phyloP scores from a whole-genome alignment of 2,888 invertebrate species.

The Andricus curvator region DNA sequence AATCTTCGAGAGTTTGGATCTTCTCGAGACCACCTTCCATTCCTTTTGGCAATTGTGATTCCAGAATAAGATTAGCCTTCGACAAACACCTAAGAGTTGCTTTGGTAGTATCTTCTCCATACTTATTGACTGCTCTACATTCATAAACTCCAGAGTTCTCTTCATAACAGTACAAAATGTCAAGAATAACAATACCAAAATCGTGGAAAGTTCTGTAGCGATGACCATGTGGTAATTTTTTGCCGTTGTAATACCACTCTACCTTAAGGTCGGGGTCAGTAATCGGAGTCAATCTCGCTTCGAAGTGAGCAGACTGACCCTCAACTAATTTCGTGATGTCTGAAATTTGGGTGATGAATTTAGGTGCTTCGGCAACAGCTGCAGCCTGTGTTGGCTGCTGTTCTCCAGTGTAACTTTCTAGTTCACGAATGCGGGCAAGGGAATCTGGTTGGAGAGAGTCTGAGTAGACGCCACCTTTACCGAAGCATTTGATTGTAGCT shows the following conservation, averaged over 20 bases:
- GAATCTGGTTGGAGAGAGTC: conserved; percentile 96
- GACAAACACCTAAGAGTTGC: conserved; percentile 92
- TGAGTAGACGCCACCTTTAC: conserved; percentile 91
- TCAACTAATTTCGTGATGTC: conserved; percentile 93
- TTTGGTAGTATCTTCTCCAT: conserved; percentile 92
- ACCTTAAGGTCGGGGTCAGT: conserved; percentile 96
- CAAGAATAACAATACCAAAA: conserved; percentile 97
- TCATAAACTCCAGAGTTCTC: conserved; percentile 97
- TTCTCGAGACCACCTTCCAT: conserved; percentile 98
- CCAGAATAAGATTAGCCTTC: conserved; percentile 93
- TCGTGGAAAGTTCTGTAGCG: conserved; percentile 98
- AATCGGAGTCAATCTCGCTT: conserved; percentile 95
- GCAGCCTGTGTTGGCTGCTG: conserved; percentile 83
- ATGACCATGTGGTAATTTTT: conserved; percentile 95
- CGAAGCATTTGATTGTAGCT: conserved; percentile 91
- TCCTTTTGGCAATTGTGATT: conserved; percentile 95
- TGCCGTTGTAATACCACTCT: conserved; percentile 97
- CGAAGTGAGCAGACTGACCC: conserved; percentile 96
- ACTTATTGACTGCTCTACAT: conserved; percentile 94
- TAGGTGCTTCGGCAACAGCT: conserved; percentile 90
- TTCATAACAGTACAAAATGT: conserved; percentile 97
- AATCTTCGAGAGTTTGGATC: conserved; percentile 94
- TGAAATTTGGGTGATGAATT: conserved; percentile 92
- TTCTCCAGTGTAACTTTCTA: conserved; percentile 86
- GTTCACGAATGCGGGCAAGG: conserved; percentile 90